These are phyloP conservation scores for Porites cylindrica DNA, from an alignment of 92 coral and sea anemone species.

Conservation along the genomic window DNA sequence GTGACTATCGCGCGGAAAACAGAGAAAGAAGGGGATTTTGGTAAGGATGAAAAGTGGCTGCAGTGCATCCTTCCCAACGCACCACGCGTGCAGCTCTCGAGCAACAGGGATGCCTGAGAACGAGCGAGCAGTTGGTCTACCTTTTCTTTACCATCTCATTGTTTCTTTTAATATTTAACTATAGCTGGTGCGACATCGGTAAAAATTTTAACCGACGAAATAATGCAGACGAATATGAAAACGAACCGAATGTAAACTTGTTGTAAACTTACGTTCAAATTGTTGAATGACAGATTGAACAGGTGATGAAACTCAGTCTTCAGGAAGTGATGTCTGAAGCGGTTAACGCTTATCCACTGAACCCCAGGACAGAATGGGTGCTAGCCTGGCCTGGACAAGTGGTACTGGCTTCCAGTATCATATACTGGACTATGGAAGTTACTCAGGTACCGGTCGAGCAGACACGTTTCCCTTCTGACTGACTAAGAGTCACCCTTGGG, in stretches of 20 bases:
- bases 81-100: too few species aligned
- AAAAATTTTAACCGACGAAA: too few species aligned
- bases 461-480: neutral
- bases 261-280: neutral
- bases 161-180: too few species aligned
- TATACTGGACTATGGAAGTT: slow-evolving; percentile 97
- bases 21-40: too few species aligned
- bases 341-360: slow-evolving; percentile 78
- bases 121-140: too few species aligned
- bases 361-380: slow-evolving; percentile 95
- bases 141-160: too few species aligned
- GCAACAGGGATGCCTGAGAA: too few species aligned
- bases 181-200: too few species aligned
- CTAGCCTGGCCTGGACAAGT: slow-evolving; percentile 99
- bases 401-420: slow-evolving; percentile 91
- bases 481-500: too few species aligned
- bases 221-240: neutral
- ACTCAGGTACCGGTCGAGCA: slow-evolving; percentile 72
- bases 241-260: neutral
- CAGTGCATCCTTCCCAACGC: too few species aligned
- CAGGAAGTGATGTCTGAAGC: slow-evolving; percentile 97
- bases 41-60: too few species aligned
- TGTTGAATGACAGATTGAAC: slow-evolving; percentile 76
- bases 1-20: too few species aligned
- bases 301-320: slow-evolving; percentile 93